Conservation (phyloP, 2,797 vertebrate species). For the Lycodopsis pacificus region DNA sequence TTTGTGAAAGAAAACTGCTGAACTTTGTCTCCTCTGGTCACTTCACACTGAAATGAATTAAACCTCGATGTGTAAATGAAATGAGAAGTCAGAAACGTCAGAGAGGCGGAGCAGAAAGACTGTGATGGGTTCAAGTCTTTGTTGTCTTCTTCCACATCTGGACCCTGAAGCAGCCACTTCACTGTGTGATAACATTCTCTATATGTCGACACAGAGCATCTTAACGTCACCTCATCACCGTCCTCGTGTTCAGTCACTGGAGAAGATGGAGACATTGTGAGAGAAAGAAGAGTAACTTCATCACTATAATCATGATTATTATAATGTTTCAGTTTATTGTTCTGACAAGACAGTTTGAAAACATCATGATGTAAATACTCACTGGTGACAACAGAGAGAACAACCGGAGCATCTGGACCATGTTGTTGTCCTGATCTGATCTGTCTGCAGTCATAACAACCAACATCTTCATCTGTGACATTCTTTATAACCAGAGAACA, state of each 20-base stretch:
- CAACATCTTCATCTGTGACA: background rate
- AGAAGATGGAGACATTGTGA: conserved; percentile 23
- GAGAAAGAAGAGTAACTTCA: background rate
- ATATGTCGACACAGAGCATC: background rate
- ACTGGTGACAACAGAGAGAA: conserved; percentile 13
- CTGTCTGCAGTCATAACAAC: background rate
- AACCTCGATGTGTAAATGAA: background rate
- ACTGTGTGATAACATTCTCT: fast-evolving
- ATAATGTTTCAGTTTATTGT: background rate
- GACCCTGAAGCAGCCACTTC: background rate
- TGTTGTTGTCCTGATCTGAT: fast-evolving
- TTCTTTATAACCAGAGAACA: conserved; percentile 42
- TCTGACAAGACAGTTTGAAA: background rate
- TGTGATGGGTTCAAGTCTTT: fast-evolving
- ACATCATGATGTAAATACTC: conserved; percentile 16
- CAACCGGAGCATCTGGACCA: fast-evolving
- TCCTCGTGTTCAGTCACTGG: conserved; percentile 3
- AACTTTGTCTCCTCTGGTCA: background rate
- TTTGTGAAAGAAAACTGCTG: background rate
- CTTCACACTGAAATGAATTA: fast-evolving
- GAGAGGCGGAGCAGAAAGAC: fast-evolving
- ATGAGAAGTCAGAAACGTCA: fast-evolving
- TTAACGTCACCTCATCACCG: fast-evolving
- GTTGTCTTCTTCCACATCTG: fast-evolving
- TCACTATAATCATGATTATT: background rate